Evolutionary conservation across 1,140 invertebrate species (phyloP), one percentile per base, ranked within the genome.

Genomic region (Apis cerana): DNA sequence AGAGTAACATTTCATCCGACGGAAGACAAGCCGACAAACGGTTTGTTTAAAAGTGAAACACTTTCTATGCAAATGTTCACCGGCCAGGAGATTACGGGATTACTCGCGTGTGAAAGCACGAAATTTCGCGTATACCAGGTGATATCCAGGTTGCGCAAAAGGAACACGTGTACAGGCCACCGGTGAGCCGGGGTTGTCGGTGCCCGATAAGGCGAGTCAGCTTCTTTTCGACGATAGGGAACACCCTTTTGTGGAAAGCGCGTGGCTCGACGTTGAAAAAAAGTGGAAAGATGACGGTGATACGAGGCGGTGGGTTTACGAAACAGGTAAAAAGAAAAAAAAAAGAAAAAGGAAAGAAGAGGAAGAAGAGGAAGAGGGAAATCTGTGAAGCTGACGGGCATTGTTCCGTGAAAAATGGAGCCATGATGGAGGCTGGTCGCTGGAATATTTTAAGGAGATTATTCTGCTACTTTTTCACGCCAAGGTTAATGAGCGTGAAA

Each of bases 211-310:
- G 71, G 71, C n/a, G 15, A 23, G 71, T 62, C 33, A 61, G 71
- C 71, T 61, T 17, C 58, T 75, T 75, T 75, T 48, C 56, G 33
- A 61, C n/a, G 58, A 75, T 61, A 61, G 4, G 33, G n/a, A 15
- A 9, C 56, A 59, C 59, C 33, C 85, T 83, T 76, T 76, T 75
- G 75, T 78, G 74, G 56, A 43, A 43, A 62, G 58, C 70, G 13
- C 61, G 23, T 54, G 54, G 80, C 48, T 61, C 64, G 71, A 80
- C 58, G 69, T 27, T 54, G 15, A 33, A 80, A 27, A 79, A 82
- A 69, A 56, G 59, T 67, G 67, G 61, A 72, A 84, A 85, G 62
- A 72, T 62, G 61, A 77, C 67, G 79, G 33, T 74, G 79, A 72
- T 78, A 62, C 59, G 52, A 21, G n/a, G 48, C 17, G 2, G 48